Evolutionary conservation across 2,797 vertebrate species (phyloP).

Genomic region (Vespertilio murinus): DNA sequence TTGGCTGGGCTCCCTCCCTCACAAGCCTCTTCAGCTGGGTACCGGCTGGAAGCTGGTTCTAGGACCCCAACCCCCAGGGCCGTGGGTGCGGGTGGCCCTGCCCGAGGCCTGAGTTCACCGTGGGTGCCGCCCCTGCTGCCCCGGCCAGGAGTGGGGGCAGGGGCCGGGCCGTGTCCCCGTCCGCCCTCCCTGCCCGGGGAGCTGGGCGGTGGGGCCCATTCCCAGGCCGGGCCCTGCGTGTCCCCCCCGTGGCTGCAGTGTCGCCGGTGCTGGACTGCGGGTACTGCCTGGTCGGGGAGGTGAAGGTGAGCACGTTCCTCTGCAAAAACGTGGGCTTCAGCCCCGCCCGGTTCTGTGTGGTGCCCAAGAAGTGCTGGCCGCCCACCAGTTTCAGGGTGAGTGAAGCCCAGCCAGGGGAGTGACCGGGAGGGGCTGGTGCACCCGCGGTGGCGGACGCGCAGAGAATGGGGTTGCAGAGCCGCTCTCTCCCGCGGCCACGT

Average conservation of each 20-base stretch:
- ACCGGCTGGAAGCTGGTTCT: neutral
- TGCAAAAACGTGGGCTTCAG: constrained; percentile 92
- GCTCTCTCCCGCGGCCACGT: fast-evolving
- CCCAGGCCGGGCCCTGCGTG: fast-evolving
- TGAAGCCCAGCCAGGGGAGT: neutral
- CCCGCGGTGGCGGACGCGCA: neutral
- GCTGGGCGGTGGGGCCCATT: neutral
- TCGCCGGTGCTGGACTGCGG: constrained; percentile 91
- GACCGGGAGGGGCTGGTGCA: too few relatives aligned
- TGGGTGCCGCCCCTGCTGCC: neutral
- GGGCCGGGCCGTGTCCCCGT: neutral
- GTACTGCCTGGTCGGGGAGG: constrained; percentile 91
- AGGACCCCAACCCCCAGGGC: neutral
- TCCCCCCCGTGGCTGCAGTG: constrained; percentile 83
- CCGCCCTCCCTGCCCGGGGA: neutral
- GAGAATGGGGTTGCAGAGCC: neutral
- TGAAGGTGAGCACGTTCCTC: constrained; percentile 85
- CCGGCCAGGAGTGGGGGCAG: neutral
- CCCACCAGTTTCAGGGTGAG: constrained; percentile 88
- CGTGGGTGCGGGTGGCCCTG: neutral
- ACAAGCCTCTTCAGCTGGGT: too few relatives aligned
- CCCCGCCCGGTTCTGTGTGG: constrained; percentile 90
- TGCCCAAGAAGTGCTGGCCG: constrained; percentile 90
- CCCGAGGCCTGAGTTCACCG: neutral
- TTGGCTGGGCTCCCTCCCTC: neutral